phyloP scores from a whole-genome alignment of 2,113 vertebrate species.

The Calyptomena viridis region DNA sequence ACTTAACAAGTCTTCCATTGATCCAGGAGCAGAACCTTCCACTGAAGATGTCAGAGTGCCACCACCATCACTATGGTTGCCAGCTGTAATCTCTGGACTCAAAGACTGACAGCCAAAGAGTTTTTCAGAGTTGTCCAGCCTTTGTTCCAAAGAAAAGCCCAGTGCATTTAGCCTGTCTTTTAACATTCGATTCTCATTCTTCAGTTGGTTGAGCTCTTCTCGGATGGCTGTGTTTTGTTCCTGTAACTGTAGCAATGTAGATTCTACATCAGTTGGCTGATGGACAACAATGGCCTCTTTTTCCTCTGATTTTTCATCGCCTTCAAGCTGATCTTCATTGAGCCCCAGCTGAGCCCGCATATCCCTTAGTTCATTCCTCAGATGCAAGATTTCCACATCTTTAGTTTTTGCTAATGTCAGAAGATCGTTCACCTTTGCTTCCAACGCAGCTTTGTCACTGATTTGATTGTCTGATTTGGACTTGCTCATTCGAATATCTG shows the following conservation, averaged over 20 bases:
- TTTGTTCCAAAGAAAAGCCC: slow-evolving; percentile 92
- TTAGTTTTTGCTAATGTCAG: slow-evolving; percentile 88
- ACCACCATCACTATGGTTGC: slow-evolving; percentile 84
- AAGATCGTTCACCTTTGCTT: slow-evolving; percentile 90
- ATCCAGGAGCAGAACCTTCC: slow-evolving; percentile 91
- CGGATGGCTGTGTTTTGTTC: slow-evolving; percentile 91
- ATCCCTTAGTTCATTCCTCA: slow-evolving; percentile 86
- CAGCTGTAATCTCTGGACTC: slow-evolving; percentile 82
- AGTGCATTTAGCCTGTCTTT: slow-evolving; percentile 91
- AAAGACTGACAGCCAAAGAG: slow-evolving; percentile 84
- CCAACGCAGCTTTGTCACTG: slow-evolving; percentile 88
- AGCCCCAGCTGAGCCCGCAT: slow-evolving; percentile 89
- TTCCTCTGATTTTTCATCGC: slow-evolving; percentile 76
- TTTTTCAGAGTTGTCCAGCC: slow-evolving; percentile 87
- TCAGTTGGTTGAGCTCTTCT: slow-evolving; percentile 89
- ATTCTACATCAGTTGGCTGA: slow-evolving; percentile 87
- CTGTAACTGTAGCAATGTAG: slow-evolving; percentile 86
- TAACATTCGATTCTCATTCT: slow-evolving; percentile 94
- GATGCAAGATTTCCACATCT: slow-evolving; percentile 89
- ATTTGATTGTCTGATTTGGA: slow-evolving; percentile 93
- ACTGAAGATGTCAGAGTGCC: slow-evolving; percentile 88
- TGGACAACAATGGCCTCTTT: slow-evolving; percentile 75
- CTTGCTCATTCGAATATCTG: slow-evolving; percentile 90
- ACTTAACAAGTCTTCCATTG: slow-evolving; percentile 89
- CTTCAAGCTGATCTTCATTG: slow-evolving; percentile 63